These are phyloP conservation scores for Nothoprocta perdicaria DNA, from an alignment of 2,113 vertebrate species.

Conservation along the genomic window DNA sequence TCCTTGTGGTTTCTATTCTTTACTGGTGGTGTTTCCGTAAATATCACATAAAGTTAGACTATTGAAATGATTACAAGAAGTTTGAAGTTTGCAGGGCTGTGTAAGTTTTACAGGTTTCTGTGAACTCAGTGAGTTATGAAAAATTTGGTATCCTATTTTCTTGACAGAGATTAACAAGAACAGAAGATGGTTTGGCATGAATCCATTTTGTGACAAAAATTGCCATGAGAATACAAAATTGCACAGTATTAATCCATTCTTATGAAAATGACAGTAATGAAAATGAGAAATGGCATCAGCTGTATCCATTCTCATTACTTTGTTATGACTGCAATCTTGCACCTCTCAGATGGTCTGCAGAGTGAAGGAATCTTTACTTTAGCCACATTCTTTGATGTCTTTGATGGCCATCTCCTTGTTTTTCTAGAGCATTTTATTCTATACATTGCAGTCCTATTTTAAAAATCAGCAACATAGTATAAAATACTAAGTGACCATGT, in stretches of 20 bases:
- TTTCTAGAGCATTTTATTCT: not conserved
- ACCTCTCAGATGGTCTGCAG: slow-evolving; percentile 5
- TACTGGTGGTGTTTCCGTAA: not conserved
- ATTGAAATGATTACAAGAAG: not conserved
- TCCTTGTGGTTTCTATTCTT: not conserved
- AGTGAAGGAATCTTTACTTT: slow-evolving; percentile 27
- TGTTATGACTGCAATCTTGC: slow-evolving; percentile 59
- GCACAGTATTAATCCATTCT: slow-evolving; percentile 52
- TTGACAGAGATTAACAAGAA: slow-evolving; percentile 53
- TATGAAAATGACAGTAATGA: slow-evolving; percentile 56
- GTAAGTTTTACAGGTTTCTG: not conserved
- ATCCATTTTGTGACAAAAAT: slow-evolving; percentile 36
- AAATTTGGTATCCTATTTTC: not conserved
- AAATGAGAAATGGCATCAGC: slow-evolving; percentile 59
- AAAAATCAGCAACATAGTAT: not conserved
- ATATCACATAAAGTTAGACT: not conserved
- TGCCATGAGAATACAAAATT: slow-evolving; percentile 57
- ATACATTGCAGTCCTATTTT: not conserved
- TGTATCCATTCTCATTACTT: slow-evolving; percentile 61
- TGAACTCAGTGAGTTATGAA: slow-evolving; percentile 1
- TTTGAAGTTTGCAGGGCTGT: not conserved
- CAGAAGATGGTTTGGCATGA: slow-evolving; percentile 23
- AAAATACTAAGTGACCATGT: not conserved
- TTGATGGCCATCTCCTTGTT: not conserved
- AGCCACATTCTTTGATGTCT: slow-evolving; percentile 5